Evolutionary conservation across 2,888 invertebrate genomes (phyloP).

Genomic region (Agriopis marginaria): DNA sequence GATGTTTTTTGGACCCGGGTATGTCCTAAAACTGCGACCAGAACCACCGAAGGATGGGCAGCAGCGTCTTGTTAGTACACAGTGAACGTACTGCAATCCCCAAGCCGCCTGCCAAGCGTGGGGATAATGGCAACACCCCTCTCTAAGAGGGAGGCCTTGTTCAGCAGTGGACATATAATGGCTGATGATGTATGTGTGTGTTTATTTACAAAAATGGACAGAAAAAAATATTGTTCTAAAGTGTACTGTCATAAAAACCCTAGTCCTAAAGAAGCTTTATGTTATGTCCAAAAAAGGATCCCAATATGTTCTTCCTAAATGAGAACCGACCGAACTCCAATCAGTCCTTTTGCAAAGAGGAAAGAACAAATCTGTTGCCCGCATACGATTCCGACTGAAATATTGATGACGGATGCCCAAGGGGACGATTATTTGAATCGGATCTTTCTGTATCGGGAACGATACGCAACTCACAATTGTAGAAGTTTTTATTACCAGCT

Average conservation of each 20-base stretch:
- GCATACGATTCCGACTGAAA: slow-evolving; percentile 67
- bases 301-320: slow-evolving; percentile 52
- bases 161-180: no score
- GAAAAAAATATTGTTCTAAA: not conserved
- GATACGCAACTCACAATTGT: slow-evolving; percentile 64
- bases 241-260: not conserved
- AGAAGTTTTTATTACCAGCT: slow-evolving; percentile 64
- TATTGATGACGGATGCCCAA: slow-evolving; percentile 73
- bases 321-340: slow-evolving; percentile 61
- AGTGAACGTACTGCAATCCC: no score
- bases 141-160: no score
- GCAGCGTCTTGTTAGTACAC: no score
- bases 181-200: no score
- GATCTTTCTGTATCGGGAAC: slow-evolving; percentile 63
- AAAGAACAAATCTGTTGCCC: slow-evolving; percentile 59
- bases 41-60: no score
- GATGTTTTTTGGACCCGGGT: no score
- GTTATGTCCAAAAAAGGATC: slow-evolving; percentile 26
- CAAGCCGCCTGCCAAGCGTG: no score
- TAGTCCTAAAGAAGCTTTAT: slow-evolving; percentile 1
- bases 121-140: no score
- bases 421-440: slow-evolving; percentile 69
- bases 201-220: not conserved
- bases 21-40: no score
- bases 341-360: slow-evolving; percentile 60